Percentiles rank a stretch among this genome's conserved stretches.
These are phyloP conservation scores for Glaucomys volans DNA, from an alignment of 2,113 vertebrate genomes.

Conservation along the genomic window DNA sequence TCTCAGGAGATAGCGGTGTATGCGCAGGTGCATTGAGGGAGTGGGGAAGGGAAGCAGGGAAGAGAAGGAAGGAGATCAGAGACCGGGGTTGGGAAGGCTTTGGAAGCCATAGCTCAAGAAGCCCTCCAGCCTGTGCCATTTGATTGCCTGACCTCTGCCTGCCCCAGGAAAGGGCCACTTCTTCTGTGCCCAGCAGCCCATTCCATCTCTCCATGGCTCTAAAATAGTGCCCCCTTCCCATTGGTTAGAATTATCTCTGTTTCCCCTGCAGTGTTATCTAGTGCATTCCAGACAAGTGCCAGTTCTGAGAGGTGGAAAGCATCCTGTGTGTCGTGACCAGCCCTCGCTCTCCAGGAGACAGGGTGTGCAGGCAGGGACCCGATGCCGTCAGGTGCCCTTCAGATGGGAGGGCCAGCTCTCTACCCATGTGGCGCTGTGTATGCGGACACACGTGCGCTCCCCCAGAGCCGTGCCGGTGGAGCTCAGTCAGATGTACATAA, in stretches of 20 bases:
- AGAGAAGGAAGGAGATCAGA: neutral
- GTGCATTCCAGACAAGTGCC: neutral
- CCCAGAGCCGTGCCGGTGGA: neutral
- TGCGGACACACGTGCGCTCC: accelerated
- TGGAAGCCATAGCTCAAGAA: neutral
- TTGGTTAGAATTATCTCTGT: neutral
- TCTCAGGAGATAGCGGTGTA: neutral
- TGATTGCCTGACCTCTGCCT: neutral
- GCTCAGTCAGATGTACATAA: accelerated
- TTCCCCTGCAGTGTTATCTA: neutral
- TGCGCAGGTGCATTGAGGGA: neutral
- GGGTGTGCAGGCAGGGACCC: neutral
- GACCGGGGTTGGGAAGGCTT: too few relatives aligned
- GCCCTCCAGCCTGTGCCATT: neutral
- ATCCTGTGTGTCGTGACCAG: neutral
- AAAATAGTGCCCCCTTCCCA: neutral
- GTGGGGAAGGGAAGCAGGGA: too few relatives aligned
- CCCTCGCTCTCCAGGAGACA: accelerated
- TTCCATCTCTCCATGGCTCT: neutral
- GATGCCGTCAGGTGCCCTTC: neutral
- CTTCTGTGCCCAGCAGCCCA: neutral
- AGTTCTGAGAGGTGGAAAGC: neutral
- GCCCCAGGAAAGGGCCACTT: neutral
- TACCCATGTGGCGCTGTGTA: neutral
- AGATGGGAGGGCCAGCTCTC: too few relatives aligned